Percentiles rank a stretch among this genome's conserved stretches.
Conservation (phyloP, 2,888 invertebrate genomes). For the Melolontha melolontha region DNA sequence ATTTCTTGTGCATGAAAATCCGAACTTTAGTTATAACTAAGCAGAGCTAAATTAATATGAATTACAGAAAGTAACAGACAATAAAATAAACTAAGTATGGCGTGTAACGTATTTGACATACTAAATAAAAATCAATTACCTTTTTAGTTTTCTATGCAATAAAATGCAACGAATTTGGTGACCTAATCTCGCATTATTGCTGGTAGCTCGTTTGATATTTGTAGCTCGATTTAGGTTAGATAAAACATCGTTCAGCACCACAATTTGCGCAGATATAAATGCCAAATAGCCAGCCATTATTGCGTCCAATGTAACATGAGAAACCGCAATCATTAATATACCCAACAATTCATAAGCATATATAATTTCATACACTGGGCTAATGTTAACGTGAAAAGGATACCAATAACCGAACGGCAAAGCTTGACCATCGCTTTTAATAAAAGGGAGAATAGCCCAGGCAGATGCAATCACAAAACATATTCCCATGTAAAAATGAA, state of each 20-base stretch:
- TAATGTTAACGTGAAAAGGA: conserved; percentile 64
- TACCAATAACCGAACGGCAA: conserved; percentile 63
- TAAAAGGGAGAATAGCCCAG: conserved; percentile 59
- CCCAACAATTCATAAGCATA: conserved; percentile 67
- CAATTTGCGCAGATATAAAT: conserved; percentile 66
- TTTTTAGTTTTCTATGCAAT: conserved; percentile 48
- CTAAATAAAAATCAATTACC: conserved; percentile 43
- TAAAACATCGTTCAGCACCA: conserved; percentile 63
- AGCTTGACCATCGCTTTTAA: conserved; percentile 50
- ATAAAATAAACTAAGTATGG: too few relatives aligned
- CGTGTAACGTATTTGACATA: too few relatives aligned
- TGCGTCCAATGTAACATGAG: conserved; percentile 69
- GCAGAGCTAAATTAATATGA: too few relatives aligned
- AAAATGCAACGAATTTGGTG: conserved; percentile 44
- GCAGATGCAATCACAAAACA: conserved; percentile 54
- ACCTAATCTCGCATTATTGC: conserved; percentile 2
- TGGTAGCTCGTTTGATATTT: background rate
- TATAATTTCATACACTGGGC: conserved; percentile 65
- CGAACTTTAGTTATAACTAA: too few relatives aligned
- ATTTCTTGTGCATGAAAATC: too few relatives aligned
- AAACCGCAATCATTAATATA: conserved; percentile 65
- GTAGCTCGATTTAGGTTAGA: conserved; percentile 47
- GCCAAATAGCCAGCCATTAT: conserved; percentile 66
- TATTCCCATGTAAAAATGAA: conserved; percentile 53
- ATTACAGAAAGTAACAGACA: too few relatives aligned